These are phyloP conservation scores for Hepsetus odoe DNA, from an alignment of 2,113 vertebrate genomes.

Conservation along the genomic window DNA sequence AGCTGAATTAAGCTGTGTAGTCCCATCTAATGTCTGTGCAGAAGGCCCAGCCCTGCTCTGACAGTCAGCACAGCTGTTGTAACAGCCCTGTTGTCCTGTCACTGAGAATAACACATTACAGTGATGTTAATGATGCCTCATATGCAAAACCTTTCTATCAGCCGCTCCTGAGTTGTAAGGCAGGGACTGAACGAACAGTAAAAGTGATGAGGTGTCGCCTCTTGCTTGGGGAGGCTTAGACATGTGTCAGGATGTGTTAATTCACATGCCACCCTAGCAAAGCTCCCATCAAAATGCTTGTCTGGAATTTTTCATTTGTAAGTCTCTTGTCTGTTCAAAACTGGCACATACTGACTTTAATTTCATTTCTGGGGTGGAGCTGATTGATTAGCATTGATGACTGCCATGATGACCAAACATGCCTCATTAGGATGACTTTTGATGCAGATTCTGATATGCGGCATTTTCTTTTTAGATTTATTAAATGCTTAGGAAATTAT, in stretches of 20 bases:
- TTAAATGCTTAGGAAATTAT: no score
- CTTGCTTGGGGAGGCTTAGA: not conserved
- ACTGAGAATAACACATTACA: not conserved
- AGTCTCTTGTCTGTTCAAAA: not conserved
- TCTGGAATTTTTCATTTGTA: not conserved
- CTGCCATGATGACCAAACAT: no score
- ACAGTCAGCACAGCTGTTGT: not conserved
- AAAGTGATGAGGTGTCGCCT: conserved; percentile 24
- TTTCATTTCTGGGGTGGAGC: not conserved
- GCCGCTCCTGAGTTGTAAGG: not conserved
- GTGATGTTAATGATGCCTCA: not conserved
- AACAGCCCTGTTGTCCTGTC: not conserved
- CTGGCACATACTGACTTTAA: not conserved
- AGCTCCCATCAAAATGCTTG: not conserved
- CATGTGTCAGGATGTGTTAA: conserved; percentile 24
- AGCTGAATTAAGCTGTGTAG: not conserved
- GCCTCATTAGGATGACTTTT: no score
- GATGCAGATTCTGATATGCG: no score
- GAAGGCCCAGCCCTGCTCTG: conserved; percentile 1
- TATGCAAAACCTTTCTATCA: conserved; percentile 5
- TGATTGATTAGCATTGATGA: not conserved
- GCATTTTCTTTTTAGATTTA: no score
- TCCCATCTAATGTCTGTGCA: not conserved
- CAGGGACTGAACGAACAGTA: not conserved
- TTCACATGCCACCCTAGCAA: conserved; percentile 3